Conservation (phyloP, 2,113 vertebrate genomes). For the Plectropomus leopardus region DNA sequence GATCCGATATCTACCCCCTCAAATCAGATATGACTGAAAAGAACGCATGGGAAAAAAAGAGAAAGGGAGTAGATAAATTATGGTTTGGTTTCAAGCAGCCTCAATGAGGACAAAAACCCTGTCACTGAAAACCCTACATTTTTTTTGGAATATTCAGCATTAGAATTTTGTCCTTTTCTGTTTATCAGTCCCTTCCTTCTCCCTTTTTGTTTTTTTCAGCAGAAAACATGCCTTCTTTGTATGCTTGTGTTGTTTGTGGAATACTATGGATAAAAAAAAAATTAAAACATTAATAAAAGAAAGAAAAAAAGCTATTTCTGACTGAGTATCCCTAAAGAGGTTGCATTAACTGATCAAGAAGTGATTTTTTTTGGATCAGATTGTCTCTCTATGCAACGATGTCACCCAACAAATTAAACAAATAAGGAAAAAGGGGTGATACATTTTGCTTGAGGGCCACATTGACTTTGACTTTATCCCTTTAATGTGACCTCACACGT, state of each 20-base stretch:
- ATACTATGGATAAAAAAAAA: not conserved
- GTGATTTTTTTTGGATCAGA: not conserved
- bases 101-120: not conserved
- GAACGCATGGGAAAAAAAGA: constrained; percentile 20
- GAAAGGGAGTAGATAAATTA: constrained; percentile 24
- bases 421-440: not conserved
- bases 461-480: too few relatives aligned
- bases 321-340: not conserved
- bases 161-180: not conserved
- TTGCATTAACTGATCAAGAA: not conserved
- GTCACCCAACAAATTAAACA: not conserved
- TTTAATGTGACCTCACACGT: too few relatives aligned
- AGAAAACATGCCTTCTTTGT: not conserved
- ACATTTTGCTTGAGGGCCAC: not conserved
- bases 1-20: constrained; percentile 62
- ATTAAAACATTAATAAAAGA: too few relatives aligned
- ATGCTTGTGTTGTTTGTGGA: not conserved
- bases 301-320: not conserved
- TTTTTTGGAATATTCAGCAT: too few relatives aligned
- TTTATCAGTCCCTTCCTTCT: not conserved
- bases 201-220: not conserved
- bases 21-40: constrained; percentile 67
- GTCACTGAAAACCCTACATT: too few relatives aligned
- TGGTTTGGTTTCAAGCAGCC: constrained; percentile 10
- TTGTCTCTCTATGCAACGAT: too few relatives aligned